Conservation (phyloP, 2,888 invertebrate species). For the Acrocyrtus sp. region DNA sequence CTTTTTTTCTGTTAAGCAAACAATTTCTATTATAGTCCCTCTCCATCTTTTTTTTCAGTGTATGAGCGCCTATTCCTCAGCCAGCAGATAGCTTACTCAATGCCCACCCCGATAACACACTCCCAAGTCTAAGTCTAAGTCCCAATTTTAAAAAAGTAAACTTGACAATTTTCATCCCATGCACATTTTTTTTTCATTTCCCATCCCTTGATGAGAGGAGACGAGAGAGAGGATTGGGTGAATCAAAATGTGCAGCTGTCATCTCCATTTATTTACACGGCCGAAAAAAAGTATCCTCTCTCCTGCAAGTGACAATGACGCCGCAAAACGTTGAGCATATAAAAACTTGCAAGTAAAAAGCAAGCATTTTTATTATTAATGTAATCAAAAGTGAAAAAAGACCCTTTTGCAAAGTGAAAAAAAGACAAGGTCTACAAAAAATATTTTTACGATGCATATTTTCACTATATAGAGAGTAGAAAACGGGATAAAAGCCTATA, state of each 20-base stretch:
- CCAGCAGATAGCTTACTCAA: too few relatives aligned
- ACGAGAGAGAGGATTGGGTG: background rate
- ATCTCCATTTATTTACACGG: slow-evolving; percentile 34
- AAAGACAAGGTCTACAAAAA: background rate
- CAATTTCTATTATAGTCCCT: background rate
- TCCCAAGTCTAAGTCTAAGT: too few relatives aligned
- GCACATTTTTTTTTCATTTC: too few relatives aligned
- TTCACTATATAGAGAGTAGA: background rate
- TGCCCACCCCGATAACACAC: too few relatives aligned
- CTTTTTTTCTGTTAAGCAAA: background rate
- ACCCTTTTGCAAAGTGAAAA: background rate
- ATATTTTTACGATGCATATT: slow-evolving; percentile 7
- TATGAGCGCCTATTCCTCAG: too few relatives aligned
- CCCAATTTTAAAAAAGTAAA: too few relatives aligned
- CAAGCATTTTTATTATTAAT: background rate
- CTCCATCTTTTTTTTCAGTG: background rate
- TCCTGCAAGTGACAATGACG: too few relatives aligned
- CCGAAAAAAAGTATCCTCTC: too few relatives aligned
- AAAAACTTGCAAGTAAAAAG: too few relatives aligned
- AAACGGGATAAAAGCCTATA: background rate
- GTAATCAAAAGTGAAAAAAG: background rate
- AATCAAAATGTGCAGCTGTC: slow-evolving; percentile 31
- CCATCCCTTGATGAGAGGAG: too few relatives aligned
- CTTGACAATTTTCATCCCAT: background rate
- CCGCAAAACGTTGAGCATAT: too few relatives aligned